Base-by-base conservation (phyloP, 2,888 invertebrate genomes). In the Frankliniella fusca region DNA sequence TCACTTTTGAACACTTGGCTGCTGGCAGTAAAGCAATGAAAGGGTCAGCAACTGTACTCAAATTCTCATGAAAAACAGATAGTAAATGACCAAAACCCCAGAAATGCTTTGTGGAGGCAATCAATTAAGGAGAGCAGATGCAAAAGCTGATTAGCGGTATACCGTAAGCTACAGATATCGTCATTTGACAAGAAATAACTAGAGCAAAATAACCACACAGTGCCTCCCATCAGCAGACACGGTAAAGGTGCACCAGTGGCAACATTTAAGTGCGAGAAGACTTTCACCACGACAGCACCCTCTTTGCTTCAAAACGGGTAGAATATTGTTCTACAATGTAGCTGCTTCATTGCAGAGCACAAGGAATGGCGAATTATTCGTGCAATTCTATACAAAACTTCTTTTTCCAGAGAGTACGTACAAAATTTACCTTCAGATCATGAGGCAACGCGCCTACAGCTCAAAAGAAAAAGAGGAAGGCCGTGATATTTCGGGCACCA, bases 371-470 rank as follows among this genome's bases (percentile, higher is more conserved):
- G 12, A 54, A 20, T 20, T 20, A 20, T 20, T 38, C 38, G 5
- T 5, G 38, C 38, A 38, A 38, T 38, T 38, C 38, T 38, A 3
- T 38, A 5, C 38, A 38, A 5, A 5, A 38, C 38, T 38, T 38
- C 38, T 38, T 38, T 38, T 38, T 38, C 38, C 38, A 38, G 38
- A 1, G 61, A n/a, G 61, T 61, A 61, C 18, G n/a, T 76, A 10
- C 70, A 76, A 76, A 76, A 76, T 76, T 76, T 76, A 76, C 70
- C 70, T 23, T 27, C 23, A 23, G 27, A 27, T 27, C 70, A 27
- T 61, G 61, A 18, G 61, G 61, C 61, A 61, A 61, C 61, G 61
- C 61, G 61, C 61, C 61, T 61, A 61, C 70, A 76, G 70, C 70
- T 27, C 27, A 27, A 23, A 76, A 38, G 3, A 23, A 76, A 10